These are phyloP conservation scores for Cerceris rybyensis DNA, from an alignment of 2,888 invertebrate genomes.

Conservation along the genomic window DNA sequence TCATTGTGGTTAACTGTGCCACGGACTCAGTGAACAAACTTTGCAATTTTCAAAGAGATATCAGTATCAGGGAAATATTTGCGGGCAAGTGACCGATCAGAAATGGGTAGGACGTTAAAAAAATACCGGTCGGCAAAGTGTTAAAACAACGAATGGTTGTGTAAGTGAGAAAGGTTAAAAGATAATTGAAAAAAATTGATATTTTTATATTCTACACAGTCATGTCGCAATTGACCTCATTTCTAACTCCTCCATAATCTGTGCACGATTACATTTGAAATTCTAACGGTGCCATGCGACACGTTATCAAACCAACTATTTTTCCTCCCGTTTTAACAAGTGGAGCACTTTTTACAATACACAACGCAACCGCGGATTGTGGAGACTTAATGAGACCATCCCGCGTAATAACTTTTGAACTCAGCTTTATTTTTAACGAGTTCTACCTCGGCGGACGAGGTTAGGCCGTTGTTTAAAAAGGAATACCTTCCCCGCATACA, in stretches of 20 bases:
- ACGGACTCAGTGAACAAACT: no score
- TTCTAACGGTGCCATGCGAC: constrained; percentile 24
- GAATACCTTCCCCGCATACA: background rate
- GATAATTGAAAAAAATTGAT: constrained; percentile 28
- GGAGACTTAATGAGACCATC: constrained; percentile 11
- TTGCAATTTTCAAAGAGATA: no score
- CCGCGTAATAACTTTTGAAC: background rate
- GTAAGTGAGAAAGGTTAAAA: background rate
- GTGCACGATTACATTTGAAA: constrained; percentile 39
- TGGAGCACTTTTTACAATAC: background rate
- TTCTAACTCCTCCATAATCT: constrained; percentile 35
- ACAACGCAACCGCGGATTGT: background rate
- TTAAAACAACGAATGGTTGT: no score
- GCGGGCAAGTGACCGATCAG: no score
- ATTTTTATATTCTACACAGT: constrained; percentile 29
- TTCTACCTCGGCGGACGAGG: constrained; percentile 4
- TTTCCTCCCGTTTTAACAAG: constrained; percentile 25
- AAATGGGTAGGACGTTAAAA: no score
- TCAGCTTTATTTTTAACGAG: constrained; percentile 11
- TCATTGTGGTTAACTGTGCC: no score
- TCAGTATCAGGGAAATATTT: no score
- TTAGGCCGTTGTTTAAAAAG: background rate
- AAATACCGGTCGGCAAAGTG: no score
- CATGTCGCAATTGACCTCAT: constrained; percentile 25
- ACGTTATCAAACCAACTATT: constrained; percentile 35